A percentile compares a stretch with the other conserved stretches of the same genome.
Conservation (phyloP, 1,140 invertebrate species). For the Procambarus virginalis region DNA sequence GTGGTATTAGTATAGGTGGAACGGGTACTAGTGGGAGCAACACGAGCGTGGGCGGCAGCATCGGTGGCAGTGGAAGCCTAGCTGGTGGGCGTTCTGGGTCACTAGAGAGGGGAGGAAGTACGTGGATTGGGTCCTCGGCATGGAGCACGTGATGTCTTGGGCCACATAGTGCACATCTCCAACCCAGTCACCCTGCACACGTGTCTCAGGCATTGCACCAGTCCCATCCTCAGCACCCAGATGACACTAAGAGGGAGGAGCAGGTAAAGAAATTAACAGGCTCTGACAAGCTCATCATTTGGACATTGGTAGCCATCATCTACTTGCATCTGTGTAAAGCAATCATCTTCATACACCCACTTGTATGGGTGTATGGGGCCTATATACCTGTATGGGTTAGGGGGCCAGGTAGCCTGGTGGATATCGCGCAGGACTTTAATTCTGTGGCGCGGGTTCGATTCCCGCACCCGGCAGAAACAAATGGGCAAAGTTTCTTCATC, state of each 20-base stretch:
- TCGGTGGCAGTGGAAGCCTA: slow-evolving; percentile 37
- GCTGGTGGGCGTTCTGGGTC: slow-evolving; percentile 48
- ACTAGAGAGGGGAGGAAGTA: slow-evolving; percentile 18
- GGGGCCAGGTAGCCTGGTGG: too few relatives aligned
- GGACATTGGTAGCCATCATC: too few relatives aligned
- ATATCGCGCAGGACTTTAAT: too few relatives aligned
- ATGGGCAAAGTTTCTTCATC: too few relatives aligned
- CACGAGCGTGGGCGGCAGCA: slow-evolving; percentile 42
- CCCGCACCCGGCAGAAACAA: too few relatives aligned
- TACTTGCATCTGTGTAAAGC: too few relatives aligned
- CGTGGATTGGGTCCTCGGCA: slow-evolving; percentile 15
- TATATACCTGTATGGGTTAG: too few relatives aligned
- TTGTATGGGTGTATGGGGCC: too few relatives aligned
- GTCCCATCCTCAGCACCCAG: not conserved
- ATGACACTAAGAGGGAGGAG: slow-evolving; percentile 47
- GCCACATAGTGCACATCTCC: not conserved
- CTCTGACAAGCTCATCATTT: too few relatives aligned
- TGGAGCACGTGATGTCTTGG: not conserved
- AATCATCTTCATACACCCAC: too few relatives aligned
- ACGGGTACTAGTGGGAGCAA: slow-evolving; percentile 36
- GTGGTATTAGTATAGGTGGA: slow-evolving; percentile 37
- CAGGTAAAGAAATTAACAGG: slow-evolving; percentile 12
- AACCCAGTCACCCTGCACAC: slow-evolving; percentile 25
- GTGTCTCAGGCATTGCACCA: slow-evolving; percentile 4
- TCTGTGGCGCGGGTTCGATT: too few relatives aligned